These are phyloP conservation scores for Phrynocephalus forsythii DNA, from an alignment of 2,797 vertebrate species.

Conservation along the genomic window DNA sequence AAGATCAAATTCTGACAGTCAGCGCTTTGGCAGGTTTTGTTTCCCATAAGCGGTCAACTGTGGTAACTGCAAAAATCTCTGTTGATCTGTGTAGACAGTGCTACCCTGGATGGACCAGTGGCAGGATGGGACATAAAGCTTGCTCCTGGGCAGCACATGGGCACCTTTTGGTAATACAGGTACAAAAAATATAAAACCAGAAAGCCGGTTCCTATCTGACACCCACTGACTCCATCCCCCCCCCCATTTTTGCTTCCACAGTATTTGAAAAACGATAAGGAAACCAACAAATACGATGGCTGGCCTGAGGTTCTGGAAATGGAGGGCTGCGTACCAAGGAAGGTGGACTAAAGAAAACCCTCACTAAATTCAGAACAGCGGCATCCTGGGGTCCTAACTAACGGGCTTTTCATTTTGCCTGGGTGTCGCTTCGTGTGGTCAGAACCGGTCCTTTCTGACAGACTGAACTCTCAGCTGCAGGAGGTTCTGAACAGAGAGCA, in stretches of 20 bases:
- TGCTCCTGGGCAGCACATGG: not conserved
- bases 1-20: not conserved
- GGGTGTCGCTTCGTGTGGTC: not conserved
- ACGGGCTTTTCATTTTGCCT: not conserved
- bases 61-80: not conserved
- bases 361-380: not conserved
- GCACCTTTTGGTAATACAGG: not conserved
- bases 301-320: constrained; percentile 87
- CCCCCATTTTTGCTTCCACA: constrained; percentile 60
- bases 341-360: constrained; percentile 59
- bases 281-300: constrained; percentile 81
- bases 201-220: not conserved
- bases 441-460: not conserved
- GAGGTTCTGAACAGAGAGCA: not conserved
- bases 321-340: constrained; percentile 84
- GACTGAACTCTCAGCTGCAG: not conserved
- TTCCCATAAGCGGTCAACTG: too few relatives aligned
- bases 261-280: constrained; percentile 77
- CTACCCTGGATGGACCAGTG: not conserved
- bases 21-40: not conserved
- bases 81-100: not conserved
- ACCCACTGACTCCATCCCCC: not conserved
- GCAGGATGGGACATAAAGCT: not conserved
- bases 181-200: not conserved
- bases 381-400: not conserved